Evolutionary conservation across 2,888 invertebrate genomes (phyloP).

Genomic region (Hyposoter dolosus): DNA sequence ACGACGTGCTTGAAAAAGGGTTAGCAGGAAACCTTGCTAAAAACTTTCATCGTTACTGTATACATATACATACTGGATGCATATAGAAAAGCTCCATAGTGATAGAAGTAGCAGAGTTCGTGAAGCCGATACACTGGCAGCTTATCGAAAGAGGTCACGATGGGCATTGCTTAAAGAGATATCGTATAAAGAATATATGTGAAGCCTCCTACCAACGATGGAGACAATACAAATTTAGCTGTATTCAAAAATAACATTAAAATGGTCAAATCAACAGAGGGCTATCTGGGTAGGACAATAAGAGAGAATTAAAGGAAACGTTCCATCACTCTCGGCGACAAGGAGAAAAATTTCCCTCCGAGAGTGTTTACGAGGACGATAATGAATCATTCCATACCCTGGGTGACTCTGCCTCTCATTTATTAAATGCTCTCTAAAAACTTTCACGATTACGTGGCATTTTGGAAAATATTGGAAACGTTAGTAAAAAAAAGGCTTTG

Average conservation of each 20-base stretch:
- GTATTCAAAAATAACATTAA: constrained; percentile 2
- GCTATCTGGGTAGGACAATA: not conserved
- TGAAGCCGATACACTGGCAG: constrained; percentile 42
- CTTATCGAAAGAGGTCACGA: constrained; percentile 55
- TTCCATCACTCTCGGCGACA: constrained; percentile 48
- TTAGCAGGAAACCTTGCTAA: constrained; percentile 33
- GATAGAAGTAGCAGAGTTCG: not conserved
- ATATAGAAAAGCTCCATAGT: not conserved
- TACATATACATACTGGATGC: not conserved
- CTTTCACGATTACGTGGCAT: constrained; percentile 30
- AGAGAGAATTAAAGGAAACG: constrained; percentile 24
- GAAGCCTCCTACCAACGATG: not conserved
- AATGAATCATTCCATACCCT: constrained; percentile 53
- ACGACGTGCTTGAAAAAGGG: constrained; percentile 17
- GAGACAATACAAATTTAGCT: not conserved
- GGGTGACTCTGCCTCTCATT: constrained; percentile 34
- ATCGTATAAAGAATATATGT: not conserved
- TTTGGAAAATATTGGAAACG: constrained; percentile 23
- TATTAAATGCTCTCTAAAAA: constrained; percentile 39
- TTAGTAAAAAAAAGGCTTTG: not conserved
- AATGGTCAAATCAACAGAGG: not conserved
- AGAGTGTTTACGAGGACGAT: constrained; percentile 45
- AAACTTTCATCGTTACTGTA: constrained; percentile 16
- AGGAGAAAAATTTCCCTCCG: constrained; percentile 50
- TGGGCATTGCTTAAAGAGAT: constrained; percentile 31